Percentiles rank a stretch among this genome's conserved stretches.
Conservation (phyloP, 2,113 vertebrate genomes). For the Noturus placidus region DNA sequence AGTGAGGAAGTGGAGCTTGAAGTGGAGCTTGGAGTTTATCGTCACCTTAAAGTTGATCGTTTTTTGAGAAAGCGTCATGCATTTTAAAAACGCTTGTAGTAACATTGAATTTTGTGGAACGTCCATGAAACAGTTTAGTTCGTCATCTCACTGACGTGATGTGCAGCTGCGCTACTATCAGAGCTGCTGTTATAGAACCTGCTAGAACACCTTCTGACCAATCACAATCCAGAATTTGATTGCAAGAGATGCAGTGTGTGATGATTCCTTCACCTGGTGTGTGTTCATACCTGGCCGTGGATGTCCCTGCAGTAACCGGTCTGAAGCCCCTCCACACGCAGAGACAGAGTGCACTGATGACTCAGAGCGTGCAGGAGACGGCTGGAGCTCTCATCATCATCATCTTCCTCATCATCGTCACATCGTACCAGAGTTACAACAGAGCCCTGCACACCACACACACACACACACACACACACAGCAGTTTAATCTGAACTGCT, state of each 20-base stretch:
- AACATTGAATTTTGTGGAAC: too few species aligned
- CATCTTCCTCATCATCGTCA: slow-evolving; percentile 16
- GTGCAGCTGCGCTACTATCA: too few species aligned
- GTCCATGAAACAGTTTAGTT: background rate
- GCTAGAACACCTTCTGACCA: background rate
- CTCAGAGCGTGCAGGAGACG: slow-evolving; percentile 77
- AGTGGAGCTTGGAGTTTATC: background rate
- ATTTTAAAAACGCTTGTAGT: background rate
- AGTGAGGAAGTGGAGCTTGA: background rate
- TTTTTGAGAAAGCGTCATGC: background rate
- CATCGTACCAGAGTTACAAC: slow-evolving; percentile 80
- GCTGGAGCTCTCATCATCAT: slow-evolving; percentile 64
- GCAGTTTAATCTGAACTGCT: background rate
- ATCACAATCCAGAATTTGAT: background rate
- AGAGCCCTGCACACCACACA: slow-evolving; percentile 75
- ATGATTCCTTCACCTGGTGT: background rate
- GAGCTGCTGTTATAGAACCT: background rate
- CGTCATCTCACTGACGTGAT: background rate
- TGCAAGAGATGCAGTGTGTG: background rate
- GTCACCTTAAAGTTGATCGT: background rate
- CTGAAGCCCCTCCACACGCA: slow-evolving; percentile 82
- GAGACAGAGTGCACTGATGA: slow-evolving; percentile 83
- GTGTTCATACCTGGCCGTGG: slow-evolving; percentile 82
- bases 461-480: background rate
- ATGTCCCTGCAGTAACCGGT: slow-evolving; percentile 94